Evolutionary conservation across 2,888 invertebrate species (phyloP).

Genomic region (Tubulanus polymorphus): DNA sequence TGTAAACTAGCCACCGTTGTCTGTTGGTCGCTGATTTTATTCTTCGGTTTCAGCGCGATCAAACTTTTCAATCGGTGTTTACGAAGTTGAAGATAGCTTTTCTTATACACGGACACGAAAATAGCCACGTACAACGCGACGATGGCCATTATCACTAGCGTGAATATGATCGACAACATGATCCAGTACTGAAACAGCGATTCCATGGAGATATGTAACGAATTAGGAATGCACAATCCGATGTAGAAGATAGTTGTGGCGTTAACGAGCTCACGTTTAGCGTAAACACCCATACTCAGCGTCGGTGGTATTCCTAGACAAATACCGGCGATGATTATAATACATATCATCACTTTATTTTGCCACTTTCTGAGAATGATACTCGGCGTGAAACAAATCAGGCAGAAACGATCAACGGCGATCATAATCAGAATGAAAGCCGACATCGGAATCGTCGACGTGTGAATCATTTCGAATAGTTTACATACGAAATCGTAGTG

Average conservation of each 20-base stretch:
- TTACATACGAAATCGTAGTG: conserved; percentile 29
- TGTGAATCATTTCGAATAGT: conserved; percentile 27
- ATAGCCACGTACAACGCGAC: conserved; percentile 28
- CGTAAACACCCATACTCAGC: conserved; percentile 27
- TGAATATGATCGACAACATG: conserved; percentile 26
- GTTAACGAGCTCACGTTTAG: not conserved
- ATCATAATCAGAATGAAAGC: conserved; percentile 33
- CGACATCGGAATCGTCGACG: conserved; percentile 29
- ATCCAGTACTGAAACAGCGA: conserved; percentile 24
- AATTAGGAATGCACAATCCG: conserved; percentile 25
- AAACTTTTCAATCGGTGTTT: too few relatives aligned
- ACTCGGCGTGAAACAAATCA: conserved; percentile 27
- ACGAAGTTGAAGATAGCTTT: conserved; percentile 15
- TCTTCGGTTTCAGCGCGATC: too few relatives aligned
- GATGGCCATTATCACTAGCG: conserved; percentile 24
- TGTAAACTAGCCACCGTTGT: too few relatives aligned
- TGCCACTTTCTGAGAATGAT: conserved; percentile 14
- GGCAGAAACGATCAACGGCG: conserved; percentile 37
- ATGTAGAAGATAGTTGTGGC: conserved; percentile 15
- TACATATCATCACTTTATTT: conserved; percentile 21
- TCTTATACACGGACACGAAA: conserved; percentile 26
- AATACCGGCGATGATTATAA: conserved; percentile 21
- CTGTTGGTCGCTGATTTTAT: too few relatives aligned
- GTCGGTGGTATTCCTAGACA: conserved; percentile 28
- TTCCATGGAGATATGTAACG: conserved; percentile 18